phyloP scores from a whole-genome alignment of 2,113 vertebrate genomes.

The Elephantulus edwardii region DNA sequence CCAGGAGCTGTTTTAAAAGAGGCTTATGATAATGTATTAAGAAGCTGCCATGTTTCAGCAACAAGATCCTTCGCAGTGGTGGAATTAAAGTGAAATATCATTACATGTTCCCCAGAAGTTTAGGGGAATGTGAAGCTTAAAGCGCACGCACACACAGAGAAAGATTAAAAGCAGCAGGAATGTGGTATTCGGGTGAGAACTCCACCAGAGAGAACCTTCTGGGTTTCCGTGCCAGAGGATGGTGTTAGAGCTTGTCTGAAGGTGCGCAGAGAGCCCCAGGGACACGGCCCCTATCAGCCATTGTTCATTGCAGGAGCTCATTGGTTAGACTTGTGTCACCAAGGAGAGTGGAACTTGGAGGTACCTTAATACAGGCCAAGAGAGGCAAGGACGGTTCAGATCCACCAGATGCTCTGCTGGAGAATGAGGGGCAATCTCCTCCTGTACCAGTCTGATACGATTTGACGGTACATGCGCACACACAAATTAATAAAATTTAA shows the following conservation, averaged over 20 bases:
- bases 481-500: too few species aligned
- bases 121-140: slow-evolving; percentile 50
- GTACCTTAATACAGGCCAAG: slow-evolving; percentile 35
- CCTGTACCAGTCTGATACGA: too few species aligned
- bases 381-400: too few species aligned
- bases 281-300: neutral
- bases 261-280: neutral
- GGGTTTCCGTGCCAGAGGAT: neutral
- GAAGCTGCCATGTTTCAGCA: slow-evolving; percentile 71
- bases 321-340: neutral
- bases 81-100: slow-evolving; percentile 76
- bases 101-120: slow-evolving; percentile 67
- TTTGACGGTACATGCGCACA: too few species aligned
- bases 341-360: neutral
- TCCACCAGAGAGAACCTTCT: neutral
- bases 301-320: neutral
- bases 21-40: slow-evolving; percentile 62
- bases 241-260: neutral
- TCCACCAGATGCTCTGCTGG: too few species aligned
- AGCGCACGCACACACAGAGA: too few species aligned
- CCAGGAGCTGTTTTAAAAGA: slow-evolving; percentile 59
- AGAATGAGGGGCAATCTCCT: too few species aligned
- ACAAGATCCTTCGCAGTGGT: slow-evolving; percentile 59
- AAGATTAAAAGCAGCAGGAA: slow-evolving; percentile 48
- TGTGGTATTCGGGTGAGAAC: neutral